Base-by-base conservation (phyloP, 37 sponge, comb jelly and placozoan species). In the Ephydatia muelleri region DNA sequence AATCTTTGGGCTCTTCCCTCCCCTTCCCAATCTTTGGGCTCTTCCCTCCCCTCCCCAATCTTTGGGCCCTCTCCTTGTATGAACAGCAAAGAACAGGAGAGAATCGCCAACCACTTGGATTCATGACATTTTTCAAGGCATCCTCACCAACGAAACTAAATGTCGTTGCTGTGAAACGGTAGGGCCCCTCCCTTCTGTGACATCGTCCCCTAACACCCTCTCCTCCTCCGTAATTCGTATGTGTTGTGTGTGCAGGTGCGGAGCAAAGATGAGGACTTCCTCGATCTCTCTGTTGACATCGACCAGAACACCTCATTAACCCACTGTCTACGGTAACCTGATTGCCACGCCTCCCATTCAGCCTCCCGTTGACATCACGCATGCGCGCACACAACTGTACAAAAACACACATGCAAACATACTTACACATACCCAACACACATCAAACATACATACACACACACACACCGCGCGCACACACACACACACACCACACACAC, bases 241-340 rank as follows among this genome's bases (percentile, higher is more conserved):
- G 47, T 43, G 4, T 43, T 43, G 47, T 14, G 57, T 5, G n/a
- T 5, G 12, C 57, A 57, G 57, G 57, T 93, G 28, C 72, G 94
- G 36, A 92, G 95, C 38, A 96, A 93, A 74, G 97, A 98, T 38
- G 99, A 98, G 72, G 90, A 92, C 39, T 98, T 98, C 68, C 86
- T 98, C 30, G 99, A 98, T 73, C 86, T 98, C 14, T 98, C 99
- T 34, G 93, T 98, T 16, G 99, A 98, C 78, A 92, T 98, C 11
- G 95, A 96, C 68, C 95, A 98, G 76, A 96, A 96, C 83, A 93
- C 99, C 2, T 96, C 97, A 5, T 86, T 98, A 65, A 91, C 97
- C 21, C 87, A 84, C 69, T 96, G 99, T 75, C 93, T 98, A 65
- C 92, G 85, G 93, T 95, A 26, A 76, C 69, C 23, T 70, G 31